phyloP scores from a whole-genome alignment of 2,888 invertebrate genomes.

The Caenorhabditis angaria region DNA sequence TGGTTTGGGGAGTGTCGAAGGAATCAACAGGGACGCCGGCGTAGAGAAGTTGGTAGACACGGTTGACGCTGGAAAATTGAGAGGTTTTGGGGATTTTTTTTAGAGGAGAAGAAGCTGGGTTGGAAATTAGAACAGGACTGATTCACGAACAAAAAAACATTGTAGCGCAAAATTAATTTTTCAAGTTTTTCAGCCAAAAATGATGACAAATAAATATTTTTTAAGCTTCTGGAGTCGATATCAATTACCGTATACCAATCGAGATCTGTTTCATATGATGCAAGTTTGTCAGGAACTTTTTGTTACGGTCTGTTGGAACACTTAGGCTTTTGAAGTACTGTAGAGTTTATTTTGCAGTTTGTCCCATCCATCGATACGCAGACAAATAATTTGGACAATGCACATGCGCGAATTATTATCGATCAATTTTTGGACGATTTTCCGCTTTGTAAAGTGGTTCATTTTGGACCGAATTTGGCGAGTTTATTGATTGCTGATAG shows the following conservation, averaged over 20 bases:
- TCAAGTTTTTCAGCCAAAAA: too few species aligned
- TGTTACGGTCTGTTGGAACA: conserved; percentile 46
- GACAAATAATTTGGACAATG: conserved; percentile 59
- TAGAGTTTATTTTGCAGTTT: conserved; percentile 28
- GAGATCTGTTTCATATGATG: conserved; percentile 67
- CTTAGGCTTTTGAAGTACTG: too few species aligned
- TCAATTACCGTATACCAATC: conserved; percentile 65
- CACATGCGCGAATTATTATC: conserved; percentile 54
- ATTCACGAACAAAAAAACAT: too few species aligned
- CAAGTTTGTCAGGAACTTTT: conserved; percentile 66
- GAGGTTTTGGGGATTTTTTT: background rate
- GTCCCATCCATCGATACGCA: conserved; percentile 69
- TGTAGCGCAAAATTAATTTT: too few species aligned
- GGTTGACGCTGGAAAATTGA: conserved; percentile 74
- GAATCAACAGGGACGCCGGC: conserved; percentile 78
- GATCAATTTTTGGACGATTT: conserved; percentile 65
- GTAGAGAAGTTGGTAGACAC: conserved; percentile 77
- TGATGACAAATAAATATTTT: too few species aligned
- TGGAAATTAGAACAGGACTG: background rate
- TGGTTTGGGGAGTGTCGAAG: conserved; percentile 77
- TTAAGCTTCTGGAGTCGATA: conserved; percentile 43
- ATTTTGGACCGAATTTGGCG: conserved; percentile 64
- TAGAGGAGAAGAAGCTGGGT: background rate
- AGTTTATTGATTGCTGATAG: conserved; percentile 54
- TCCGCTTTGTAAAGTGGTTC: conserved; percentile 59